Evolutionary conservation across 1,140 invertebrate species (phyloP).

Genomic region (Dufourea novaeangliae): DNA sequence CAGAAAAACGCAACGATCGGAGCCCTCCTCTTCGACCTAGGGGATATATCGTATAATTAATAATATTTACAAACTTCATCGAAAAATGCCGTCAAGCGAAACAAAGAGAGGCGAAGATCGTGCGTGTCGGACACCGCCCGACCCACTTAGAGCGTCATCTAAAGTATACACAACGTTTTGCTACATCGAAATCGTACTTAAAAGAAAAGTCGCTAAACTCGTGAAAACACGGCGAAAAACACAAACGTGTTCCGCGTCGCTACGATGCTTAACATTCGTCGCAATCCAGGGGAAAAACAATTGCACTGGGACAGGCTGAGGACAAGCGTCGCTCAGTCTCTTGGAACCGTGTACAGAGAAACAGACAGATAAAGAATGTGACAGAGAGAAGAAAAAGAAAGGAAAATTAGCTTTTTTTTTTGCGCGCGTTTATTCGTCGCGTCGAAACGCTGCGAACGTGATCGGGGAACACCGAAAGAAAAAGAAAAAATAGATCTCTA

Average conservation of each 20-base stretch:
- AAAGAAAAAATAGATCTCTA: constrained; percentile 73
- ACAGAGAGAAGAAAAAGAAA: background rate
- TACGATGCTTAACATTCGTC: background rate
- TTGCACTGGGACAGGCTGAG: constrained; percentile 24
- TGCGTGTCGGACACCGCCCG: background rate
- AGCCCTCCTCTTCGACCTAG: constrained; percentile 56
- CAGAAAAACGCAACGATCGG: constrained; percentile 32
- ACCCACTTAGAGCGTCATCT: background rate
- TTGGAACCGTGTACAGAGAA: background rate
- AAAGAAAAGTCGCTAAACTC: constrained; percentile 11
- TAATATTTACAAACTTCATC: constrained; percentile 55
- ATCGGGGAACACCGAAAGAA: constrained; percentile 37
- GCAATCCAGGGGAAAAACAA: constrained; percentile 5
- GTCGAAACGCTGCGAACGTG: background rate
- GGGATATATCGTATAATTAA: constrained; percentile 45
- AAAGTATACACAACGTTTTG: constrained; percentile 9
- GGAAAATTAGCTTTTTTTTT: background rate
- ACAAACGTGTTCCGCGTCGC: background rate
- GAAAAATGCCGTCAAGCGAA: constrained; percentile 36
- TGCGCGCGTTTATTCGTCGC: background rate
- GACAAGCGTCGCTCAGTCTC: background rate
- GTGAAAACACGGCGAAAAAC: background rate
- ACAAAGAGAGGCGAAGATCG: constrained; percentile 33
- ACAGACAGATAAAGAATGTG: background rate
- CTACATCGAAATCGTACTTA: background rate